These are phyloP conservation scores for Paramormyrops hopkinsi DNA, from an alignment of 2,797 vertebrate genomes.

Conservation along the genomic window DNA sequence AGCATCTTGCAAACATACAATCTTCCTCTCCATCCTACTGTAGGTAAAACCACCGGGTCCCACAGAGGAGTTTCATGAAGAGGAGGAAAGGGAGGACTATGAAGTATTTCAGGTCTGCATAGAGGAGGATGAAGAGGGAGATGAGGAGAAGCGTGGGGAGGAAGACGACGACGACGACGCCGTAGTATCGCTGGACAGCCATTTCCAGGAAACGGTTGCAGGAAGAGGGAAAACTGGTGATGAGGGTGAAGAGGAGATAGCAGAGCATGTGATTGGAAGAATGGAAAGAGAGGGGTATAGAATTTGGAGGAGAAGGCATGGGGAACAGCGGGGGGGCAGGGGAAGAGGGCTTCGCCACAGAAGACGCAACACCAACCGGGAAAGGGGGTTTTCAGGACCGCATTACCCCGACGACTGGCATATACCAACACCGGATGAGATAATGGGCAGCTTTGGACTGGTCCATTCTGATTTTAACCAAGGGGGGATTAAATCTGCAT, in stretches of 20 bases:
- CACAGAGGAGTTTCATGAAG: slow-evolving; percentile 55
- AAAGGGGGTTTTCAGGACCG: slow-evolving; percentile 45
- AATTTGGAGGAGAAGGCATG: slow-evolving; percentile 48
- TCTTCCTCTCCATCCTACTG: background rate
- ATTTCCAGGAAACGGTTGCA: slow-evolving; percentile 42
- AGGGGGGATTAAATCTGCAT: slow-evolving; percentile 43
- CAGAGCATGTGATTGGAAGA: slow-evolving; percentile 27
- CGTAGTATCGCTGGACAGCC: slow-evolving; percentile 39
- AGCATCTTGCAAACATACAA: background rate
- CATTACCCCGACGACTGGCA: slow-evolving; percentile 60
- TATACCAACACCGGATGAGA: slow-evolving; percentile 47
- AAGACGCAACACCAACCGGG: slow-evolving; percentile 48
- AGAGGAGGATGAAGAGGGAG: slow-evolving; percentile 56
- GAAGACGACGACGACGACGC: slow-evolving; percentile 30
- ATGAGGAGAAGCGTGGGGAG: slow-evolving; percentile 28
- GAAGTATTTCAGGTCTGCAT: slow-evolving; percentile 65
- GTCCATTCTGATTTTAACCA: slow-evolving; percentile 46
- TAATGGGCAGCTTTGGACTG: slow-evolving; percentile 49
- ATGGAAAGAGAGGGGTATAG: slow-evolving; percentile 39
- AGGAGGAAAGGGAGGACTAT: slow-evolving; percentile 59
- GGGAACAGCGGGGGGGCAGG: slow-evolving; percentile 40
- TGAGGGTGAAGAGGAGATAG: slow-evolving; percentile 45
- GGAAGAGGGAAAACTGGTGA: slow-evolving; percentile 39
- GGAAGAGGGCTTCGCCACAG: slow-evolving; percentile 60
- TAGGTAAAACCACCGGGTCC: slow-evolving; percentile 62